Evolutionary conservation across 2,797 vertebrate genomes (phyloP), one percentile per base, ranked within the genome.

Genomic region (Gouania willdenowi): DNA sequence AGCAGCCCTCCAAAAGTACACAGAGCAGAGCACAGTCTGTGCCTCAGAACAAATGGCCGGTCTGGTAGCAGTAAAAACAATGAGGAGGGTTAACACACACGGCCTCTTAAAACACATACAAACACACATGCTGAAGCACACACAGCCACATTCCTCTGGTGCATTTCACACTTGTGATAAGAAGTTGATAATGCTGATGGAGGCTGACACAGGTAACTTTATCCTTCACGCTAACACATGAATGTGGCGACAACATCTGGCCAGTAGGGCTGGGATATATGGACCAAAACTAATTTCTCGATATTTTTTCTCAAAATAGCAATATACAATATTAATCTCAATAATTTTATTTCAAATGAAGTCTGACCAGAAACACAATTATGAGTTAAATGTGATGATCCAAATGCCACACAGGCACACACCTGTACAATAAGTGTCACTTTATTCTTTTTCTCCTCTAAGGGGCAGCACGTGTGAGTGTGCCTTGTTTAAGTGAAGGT

Each of bases 41-140:
- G 48, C 57, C 35, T 47, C 71, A 26, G 54, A 72, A 79, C 77
- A 81, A 82, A 82, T 72, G 77, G 68, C 52, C 24, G 20, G 47
- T 60, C 72, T 73, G 69, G 77, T 75, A 61, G 60, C 55, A 80
- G 72, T 75, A 79, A 79, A 82, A 86, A 76, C 81, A 82, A 79
- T 75, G 36, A 41, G 47, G 61, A 77, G 82, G 64, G 65, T 69
- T 71, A 73, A 58, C 71, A 77, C 72, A 81, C 78, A 80, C 59
- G 71, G 65, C 52, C 66, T 70, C 65, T 74, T 39, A 43, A 18
- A 63, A 71, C 44, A 44, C 29, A 20, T 6, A 20, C 19, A 20
- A 19, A 2, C 19, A 20, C 6, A 20, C 6, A 4, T 6, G 6
- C 19, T 2, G 19, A 20, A 4, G 39, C 38, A 43, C 35, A 16